Conservation (phyloP, 2,888 invertebrate species). For the Drosophila quinaria region DNA sequence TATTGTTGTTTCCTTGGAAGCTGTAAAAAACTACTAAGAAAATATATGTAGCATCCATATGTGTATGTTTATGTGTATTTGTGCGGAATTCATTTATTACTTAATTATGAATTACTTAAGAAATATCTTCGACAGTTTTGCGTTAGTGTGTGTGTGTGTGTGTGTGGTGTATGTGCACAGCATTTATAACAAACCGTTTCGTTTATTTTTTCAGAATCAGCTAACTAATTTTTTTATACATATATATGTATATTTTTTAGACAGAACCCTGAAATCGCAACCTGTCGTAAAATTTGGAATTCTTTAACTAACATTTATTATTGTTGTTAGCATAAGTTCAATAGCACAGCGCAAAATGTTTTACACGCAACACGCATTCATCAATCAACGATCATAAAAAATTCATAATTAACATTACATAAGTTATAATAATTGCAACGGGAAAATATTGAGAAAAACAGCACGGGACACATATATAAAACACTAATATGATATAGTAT, state of each 20-base stretch:
- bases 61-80: slow-evolving; percentile 14
- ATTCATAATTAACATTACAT: slow-evolving; percentile 19
- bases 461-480: slow-evolving; percentile 2
- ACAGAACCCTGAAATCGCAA: too few species aligned
- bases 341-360: slow-evolving; percentile 56
- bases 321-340: slow-evolving; percentile 53
- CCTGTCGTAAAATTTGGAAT: slow-evolving; percentile 40
- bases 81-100: slow-evolving; percentile 4
- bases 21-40: slow-evolving; percentile 77
- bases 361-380: slow-evolving; percentile 36
- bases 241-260: slow-evolving; percentile 5
- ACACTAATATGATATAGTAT: slow-evolving; percentile 2
- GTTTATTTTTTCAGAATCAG: slow-evolving; percentile 32
- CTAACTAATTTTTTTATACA: slow-evolving; percentile 31
- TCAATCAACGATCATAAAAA: slow-evolving; percentile 11
- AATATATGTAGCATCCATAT: slow-evolving; percentile 62
- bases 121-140: slow-evolving; percentile 3
- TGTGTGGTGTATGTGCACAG: slow-evolving; percentile 24
- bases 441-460: background rate
- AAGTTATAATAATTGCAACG: background rate
- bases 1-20: slow-evolving; percentile 46
- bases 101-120: background rate
- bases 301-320: slow-evolving; percentile 41
- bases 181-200: slow-evolving; percentile 44
- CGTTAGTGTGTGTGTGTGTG: slow-evolving; percentile 13